phyloP scores from a whole-genome alignment of 2,797 vertebrate species.

The Cynopterus sphinx region DNA sequence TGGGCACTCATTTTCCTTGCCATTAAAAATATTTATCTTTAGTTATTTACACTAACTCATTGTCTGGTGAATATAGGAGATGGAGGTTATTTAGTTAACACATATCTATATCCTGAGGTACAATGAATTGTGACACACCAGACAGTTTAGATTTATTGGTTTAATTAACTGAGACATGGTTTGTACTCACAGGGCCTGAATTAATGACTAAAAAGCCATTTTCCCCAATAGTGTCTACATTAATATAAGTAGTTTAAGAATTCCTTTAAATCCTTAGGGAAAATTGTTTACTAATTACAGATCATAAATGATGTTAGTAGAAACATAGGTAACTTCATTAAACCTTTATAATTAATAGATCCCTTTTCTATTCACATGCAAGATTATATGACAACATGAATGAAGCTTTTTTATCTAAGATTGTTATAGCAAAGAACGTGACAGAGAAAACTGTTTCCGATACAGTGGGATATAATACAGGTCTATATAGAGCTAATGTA shows the following conservation, averaged over 20 bases:
- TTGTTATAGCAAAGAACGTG: neutral
- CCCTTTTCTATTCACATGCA: neutral
- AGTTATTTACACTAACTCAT: neutral
- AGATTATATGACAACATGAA: rapidly evolving
- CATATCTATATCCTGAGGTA: neutral
- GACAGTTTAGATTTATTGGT: neutral
- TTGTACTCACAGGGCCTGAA: neutral
- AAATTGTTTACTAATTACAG: neutral
- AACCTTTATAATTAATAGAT: neutral
- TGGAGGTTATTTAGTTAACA: neutral
- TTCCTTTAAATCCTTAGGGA: neutral
- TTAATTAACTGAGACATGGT: neutral
- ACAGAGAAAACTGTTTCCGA: rapidly evolving
- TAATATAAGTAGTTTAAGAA: neutral
- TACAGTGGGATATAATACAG: neutral
- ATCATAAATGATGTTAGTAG: neutral
- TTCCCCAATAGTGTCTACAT: neutral
- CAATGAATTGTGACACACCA: neutral
- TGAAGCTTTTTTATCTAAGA: neutral
- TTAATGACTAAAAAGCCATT: neutral
- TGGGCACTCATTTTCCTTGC: neutral
- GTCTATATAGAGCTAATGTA: neutral
- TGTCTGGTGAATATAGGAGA: neutral
- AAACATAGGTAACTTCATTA: neutral
- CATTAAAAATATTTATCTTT: slow-evolving; percentile 61